These are phyloP conservation scores for Tinamus guttatus DNA, from an alignment of 2,113 vertebrate species.

Conservation along the genomic window DNA sequence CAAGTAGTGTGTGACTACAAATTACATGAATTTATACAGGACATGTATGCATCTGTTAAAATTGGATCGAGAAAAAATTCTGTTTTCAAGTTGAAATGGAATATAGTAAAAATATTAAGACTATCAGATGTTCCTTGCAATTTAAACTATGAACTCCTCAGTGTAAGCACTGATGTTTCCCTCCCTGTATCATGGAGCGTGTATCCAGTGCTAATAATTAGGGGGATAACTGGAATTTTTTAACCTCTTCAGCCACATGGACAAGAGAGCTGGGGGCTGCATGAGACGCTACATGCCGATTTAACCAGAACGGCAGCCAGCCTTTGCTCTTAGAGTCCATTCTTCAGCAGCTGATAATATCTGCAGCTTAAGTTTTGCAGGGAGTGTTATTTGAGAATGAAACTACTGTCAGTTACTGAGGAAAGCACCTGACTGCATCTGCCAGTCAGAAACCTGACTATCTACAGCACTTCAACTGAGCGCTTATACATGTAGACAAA, in stretches of 20 bases:
- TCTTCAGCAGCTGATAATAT: not conserved
- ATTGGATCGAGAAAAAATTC: not conserved
- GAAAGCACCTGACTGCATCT: not conserved
- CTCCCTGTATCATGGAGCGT: not conserved
- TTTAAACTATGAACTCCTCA: not conserved
- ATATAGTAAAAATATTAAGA: not conserved
- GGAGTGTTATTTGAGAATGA: not conserved
- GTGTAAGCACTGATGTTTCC: not conserved
- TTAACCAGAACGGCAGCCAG: not conserved
- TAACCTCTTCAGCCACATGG: not conserved
- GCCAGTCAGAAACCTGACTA: not conserved
- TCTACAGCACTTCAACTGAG: not conserved
- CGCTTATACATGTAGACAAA: accelerated
- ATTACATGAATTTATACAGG: not conserved
- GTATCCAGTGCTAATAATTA: not conserved
- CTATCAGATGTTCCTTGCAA: not conserved
- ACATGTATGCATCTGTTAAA: not conserved
- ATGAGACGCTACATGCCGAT: not conserved
- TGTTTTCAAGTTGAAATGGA: not conserved
- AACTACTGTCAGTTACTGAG: not conserved
- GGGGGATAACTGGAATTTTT: not conserved
- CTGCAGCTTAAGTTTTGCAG: not conserved
- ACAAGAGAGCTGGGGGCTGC: not conserved
- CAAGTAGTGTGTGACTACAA: not conserved
- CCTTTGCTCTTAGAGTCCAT: not conserved